Conservation (phyloP, 2,888 invertebrate genomes). For the Drosophila bunnanda region DNA sequence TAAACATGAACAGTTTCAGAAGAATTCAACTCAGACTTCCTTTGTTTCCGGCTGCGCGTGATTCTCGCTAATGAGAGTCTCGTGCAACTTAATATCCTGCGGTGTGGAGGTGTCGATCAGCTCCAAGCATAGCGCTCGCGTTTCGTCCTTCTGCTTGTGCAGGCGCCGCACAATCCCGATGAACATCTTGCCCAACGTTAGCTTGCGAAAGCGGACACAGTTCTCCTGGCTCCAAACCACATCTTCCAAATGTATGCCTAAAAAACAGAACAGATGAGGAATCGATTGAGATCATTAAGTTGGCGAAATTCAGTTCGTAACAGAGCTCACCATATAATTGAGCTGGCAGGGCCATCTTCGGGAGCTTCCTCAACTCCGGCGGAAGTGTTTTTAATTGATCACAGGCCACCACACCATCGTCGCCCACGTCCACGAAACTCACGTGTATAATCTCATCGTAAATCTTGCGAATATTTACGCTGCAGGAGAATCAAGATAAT, state of each 20-base stretch:
- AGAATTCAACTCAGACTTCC: constrained; percentile 28
- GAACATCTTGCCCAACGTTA: constrained; percentile 89
- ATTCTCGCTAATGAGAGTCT: constrained; percentile 87
- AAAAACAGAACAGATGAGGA: neutral
- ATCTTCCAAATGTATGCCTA: constrained; percentile 86
- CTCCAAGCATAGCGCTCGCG: constrained; percentile 88
- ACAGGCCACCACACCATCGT: constrained; percentile 86
- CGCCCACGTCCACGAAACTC: constrained; percentile 88
- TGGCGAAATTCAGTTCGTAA: no score
- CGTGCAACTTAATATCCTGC: constrained; percentile 88
- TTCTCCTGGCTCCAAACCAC: constrained; percentile 86
- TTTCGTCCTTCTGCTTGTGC: constrained; percentile 87
- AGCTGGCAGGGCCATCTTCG: constrained; percentile 89
- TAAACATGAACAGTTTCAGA: constrained; percentile 50
- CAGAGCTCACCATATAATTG: constrained; percentile 86
- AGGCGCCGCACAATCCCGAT: constrained; percentile 89
- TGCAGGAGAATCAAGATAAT: constrained; percentile 55
- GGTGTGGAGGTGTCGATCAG: constrained; percentile 90
- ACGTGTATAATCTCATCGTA: constrained; percentile 86
- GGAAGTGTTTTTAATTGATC: constrained; percentile 86
- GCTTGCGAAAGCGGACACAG: constrained; percentile 89
- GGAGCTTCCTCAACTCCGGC: constrained; percentile 86
- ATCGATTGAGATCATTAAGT: no score
- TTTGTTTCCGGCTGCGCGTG: constrained; percentile 84
- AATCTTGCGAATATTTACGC: constrained; percentile 86